Evolutionary conservation across 2,888 invertebrate genomes (phyloP).

Genomic region (Erynnis tages): DNA sequence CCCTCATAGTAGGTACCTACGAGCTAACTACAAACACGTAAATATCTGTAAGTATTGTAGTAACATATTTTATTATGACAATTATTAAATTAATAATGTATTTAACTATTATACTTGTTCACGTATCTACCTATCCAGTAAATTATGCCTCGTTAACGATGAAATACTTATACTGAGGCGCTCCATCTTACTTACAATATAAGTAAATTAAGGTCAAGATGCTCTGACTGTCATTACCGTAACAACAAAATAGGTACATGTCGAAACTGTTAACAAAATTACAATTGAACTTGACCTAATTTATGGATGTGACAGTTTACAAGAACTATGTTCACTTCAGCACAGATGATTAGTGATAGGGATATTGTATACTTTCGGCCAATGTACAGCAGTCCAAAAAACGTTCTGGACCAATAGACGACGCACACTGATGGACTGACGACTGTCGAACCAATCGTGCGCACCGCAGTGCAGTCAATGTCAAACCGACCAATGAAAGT

Average conservation of each 20-base stretch:
- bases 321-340: neutral
- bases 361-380: too few relatives aligned
- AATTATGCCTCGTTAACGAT: constrained; percentile 25
- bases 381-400: too few relatives aligned
- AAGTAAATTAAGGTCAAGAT: constrained; percentile 24
- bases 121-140: constrained; percentile 23
- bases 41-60: too few relatives aligned
- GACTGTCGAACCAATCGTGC: too few relatives aligned
- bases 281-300: constrained; percentile 19
- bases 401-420: too few relatives aligned
- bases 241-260: constrained; percentile 3
- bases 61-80: too few relatives aligned
- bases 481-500: too few relatives aligned
- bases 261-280: constrained; percentile 11
- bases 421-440: too few relatives aligned
- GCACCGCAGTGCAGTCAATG: too few relatives aligned
- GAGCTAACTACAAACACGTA: neutral
- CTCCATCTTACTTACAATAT: constrained; percentile 22
- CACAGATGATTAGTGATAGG: too few relatives aligned
- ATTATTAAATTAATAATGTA: constrained; percentile 15
- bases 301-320: constrained; percentile 4
- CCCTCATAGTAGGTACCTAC: too few relatives aligned
- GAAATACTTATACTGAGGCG: constrained; percentile 20
- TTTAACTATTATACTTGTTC: constrained; percentile 20
- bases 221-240: constrained; percentile 19